Evolutionary conservation across 2,797 vertebrate genomes (phyloP), one percentile per base, ranked within the genome.

Genomic region (Cetoscarus ocellatus): DNA sequence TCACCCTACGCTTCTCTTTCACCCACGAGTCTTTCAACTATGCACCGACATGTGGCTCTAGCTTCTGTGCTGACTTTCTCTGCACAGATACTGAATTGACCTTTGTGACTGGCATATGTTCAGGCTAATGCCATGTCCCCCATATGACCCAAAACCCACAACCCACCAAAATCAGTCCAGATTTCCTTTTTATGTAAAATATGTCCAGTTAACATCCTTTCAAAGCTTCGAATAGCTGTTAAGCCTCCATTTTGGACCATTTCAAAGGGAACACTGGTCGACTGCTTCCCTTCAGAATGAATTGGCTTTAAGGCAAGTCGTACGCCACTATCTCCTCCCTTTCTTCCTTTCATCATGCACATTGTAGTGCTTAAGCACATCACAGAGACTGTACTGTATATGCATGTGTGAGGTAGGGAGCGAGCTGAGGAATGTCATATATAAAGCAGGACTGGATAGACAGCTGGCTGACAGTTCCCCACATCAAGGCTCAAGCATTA

Each of bases 401-500:
- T 69, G 62, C 76, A 73, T 72, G 43, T 14, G 62, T 9, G 70
- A 51, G 56, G 19, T 38, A 0, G 19, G 39, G 34, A 51, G 54
- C 17, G 47, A 73, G 73, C 65, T 5, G 35, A 75, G 55, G 65
- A 72, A 73, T 66, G 67, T 42, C 57, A 8, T 47, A 11, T 66
- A 61, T 61, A 76, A 85, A 78, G 42, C 0, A 42, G 11, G 18
- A 17, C 15, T 71, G 70, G 35, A 61, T 57, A 85, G 79, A 75
- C 85, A 84, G 64, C 81, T 82, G 80, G 67, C 73, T 82, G 77
- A 86, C 82, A 84, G 84, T 56, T 84, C 43, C 65, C 77, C 78
- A 87, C 83, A 80, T 88, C 81, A 79, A 81, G 75, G 64, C 35
- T 2, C 34, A 54, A 61, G 50, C 59, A 64, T 69, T 68, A 59